Base-by-base conservation (phyloP, 2,888 invertebrate genomes). In the Lasioglossum villosulum region DNA sequence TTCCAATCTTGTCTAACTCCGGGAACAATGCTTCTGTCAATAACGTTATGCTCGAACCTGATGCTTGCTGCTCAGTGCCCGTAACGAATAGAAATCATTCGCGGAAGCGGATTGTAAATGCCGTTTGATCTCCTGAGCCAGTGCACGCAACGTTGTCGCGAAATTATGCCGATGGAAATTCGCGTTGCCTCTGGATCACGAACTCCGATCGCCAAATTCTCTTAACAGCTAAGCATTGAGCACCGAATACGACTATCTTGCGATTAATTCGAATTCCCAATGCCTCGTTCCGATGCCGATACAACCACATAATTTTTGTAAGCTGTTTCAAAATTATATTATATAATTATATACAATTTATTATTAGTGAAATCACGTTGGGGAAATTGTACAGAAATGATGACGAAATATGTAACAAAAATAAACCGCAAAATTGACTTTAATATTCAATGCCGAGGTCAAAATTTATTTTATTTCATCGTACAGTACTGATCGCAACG, bases 91-190 rank as follows among this genome's bases (percentile, higher is more conserved):
- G 74, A 39, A 37, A 52, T 68, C 34, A 48, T 68, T 63, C 59
- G 27, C 59, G 59, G 59, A n/a, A 16, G 59, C 27, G 59, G 3
- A 63, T 63, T 30, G 27, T 63, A n/a, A 71, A 59, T 59, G 56
- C 14, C 70, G 77, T 80, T 80, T 77, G 78, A 80, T 80, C 70
- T 30, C 45, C 77, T 52, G 10, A 42, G n/a, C 34, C 63, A 45
- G 34, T 59, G 30, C 59, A 5, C 59, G 14, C 45, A 27, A 45
- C 66, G 48, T 72, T 63, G 48, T 66, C 48, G 39, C 37, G 39
- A 39, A 66, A 39, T 72, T 52, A 39, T 70, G 52, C 56, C 34
- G 30, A 48, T 70, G 76, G n/a, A 45, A 16, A 80, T 70, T 56
- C 52, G 1, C 14, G 10, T 45, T 52, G 37, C n/a, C 23, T 52